Conservation (phyloP, 2,888 invertebrate genomes). For the Athalia circularis region DNA sequence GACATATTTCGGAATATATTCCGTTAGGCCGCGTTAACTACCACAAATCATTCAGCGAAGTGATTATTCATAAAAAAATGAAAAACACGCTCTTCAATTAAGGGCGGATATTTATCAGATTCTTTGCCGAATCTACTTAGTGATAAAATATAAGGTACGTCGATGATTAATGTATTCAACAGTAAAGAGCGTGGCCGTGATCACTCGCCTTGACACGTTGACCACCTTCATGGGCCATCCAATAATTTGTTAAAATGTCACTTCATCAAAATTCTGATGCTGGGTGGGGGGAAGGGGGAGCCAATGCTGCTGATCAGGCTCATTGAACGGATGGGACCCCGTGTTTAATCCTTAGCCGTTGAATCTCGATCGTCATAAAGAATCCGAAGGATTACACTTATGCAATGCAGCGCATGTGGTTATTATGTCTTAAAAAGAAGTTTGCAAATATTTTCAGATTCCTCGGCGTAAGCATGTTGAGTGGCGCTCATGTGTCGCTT, state of each 20-base stretch:
- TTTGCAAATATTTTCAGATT: slow-evolving; percentile 28
- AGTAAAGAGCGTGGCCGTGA: not conserved
- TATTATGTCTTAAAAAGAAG: not conserved
- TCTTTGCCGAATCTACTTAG: not conserved
- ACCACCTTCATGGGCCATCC: not conserved
- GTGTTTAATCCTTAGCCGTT: not conserved
- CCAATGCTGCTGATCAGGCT: not conserved
- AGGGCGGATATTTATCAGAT: not conserved
- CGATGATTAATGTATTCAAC: not conserved
- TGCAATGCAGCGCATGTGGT: not conserved
- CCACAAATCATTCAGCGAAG: not conserved
- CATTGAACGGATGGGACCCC: not conserved
- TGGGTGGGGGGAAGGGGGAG: not conserved
- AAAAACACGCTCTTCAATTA: not conserved
- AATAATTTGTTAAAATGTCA: slow-evolving; percentile 1
- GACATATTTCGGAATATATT: not conserved
- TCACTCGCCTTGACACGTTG: slow-evolving; percentile 7
- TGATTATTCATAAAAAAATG: too few relatives aligned
- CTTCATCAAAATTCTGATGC: not conserved
- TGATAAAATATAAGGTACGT: not conserved
- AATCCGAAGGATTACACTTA: not conserved
- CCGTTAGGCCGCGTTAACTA: slow-evolving; percentile 11
- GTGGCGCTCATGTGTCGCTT: not conserved
- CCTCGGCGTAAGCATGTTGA: slow-evolving; percentile 11
- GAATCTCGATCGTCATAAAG: not conserved